Percentiles rank a stretch among this genome's conserved stretches.
Conservation (phyloP, 1,140 invertebrate genomes). For the Gonatopus flavifemur region DNA sequence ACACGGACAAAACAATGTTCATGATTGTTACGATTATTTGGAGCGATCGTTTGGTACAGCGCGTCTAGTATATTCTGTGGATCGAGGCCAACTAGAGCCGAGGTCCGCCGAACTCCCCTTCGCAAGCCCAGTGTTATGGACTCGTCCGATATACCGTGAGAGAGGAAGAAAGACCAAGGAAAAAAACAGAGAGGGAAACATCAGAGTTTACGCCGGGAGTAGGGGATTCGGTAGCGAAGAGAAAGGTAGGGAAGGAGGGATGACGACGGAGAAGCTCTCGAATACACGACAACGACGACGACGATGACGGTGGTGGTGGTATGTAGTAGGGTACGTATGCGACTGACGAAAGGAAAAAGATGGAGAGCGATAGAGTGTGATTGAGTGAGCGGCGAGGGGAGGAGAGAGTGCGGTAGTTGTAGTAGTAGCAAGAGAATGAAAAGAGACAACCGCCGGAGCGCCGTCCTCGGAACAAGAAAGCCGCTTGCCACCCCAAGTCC, state of each 20-base stretch:
- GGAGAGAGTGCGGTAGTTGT: slow-evolving; percentile 29
- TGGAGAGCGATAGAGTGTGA: slow-evolving; percentile 12
- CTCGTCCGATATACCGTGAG: slow-evolving; percentile 51
- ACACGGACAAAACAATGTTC: background rate
- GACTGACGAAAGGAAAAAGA: background rate
- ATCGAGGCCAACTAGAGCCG: slow-evolving; percentile 56
- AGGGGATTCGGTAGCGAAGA: too few relatives aligned
- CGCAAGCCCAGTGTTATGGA: slow-evolving; percentile 49
- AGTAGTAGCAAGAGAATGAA: too few relatives aligned
- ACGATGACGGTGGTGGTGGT: background rate
- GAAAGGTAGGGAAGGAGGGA: slow-evolving; percentile 13
- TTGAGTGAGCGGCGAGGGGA: slow-evolving; percentile 21
- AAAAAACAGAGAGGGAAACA: slow-evolving; percentile 15
- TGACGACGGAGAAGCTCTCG: slow-evolving; percentile 31
- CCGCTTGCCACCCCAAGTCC: slow-evolving; percentile 45
- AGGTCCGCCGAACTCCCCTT: slow-evolving; percentile 52
- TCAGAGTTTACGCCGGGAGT: too few relatives aligned
- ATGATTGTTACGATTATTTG: slow-evolving; percentile 17
- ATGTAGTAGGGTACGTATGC: slow-evolving; percentile 10
- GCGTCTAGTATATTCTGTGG: slow-evolving; percentile 52
- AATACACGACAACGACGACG: background rate
- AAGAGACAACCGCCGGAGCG: slow-evolving; percentile 32
- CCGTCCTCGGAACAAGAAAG: slow-evolving; percentile 49
- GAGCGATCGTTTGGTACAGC: slow-evolving; percentile 31
- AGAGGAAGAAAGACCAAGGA: slow-evolving; percentile 12